phyloP scores from a whole-genome alignment of 2,888 invertebrate species.

The Diplazon laetatorius region DNA sequence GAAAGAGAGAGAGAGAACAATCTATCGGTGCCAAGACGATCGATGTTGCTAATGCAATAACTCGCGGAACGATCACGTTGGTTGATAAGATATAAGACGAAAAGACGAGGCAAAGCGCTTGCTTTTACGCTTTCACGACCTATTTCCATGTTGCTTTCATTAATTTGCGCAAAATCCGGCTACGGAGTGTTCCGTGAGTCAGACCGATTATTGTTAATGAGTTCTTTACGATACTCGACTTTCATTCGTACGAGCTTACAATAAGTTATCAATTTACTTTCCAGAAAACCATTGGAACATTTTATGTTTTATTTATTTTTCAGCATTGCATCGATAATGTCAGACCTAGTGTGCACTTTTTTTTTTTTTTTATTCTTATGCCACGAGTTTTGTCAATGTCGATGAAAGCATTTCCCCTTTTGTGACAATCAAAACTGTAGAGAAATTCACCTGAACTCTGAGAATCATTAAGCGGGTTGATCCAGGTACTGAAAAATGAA shows the following conservation, averaged over 20 bases:
- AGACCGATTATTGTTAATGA: conserved; percentile 16
- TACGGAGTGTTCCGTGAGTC: conserved; percentile 7
- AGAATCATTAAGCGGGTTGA: too few relatives aligned
- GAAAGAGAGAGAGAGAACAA: background rate
- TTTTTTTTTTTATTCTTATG: background rate
- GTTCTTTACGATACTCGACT: background rate
- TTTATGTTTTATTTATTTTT: background rate
- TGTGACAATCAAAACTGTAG: too few relatives aligned
- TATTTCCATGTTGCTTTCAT: background rate
- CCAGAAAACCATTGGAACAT: background rate
- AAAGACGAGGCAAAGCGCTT: conserved; percentile 39
- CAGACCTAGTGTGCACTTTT: background rate
- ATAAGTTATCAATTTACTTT: conserved; percentile 3
- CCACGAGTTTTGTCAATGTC: too few relatives aligned
- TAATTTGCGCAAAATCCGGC: background rate
- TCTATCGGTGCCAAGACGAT: conserved; percentile 2
- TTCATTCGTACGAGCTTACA: background rate
- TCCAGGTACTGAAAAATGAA: too few relatives aligned
- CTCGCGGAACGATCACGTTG: conserved; percentile 8
- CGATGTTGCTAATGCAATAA: conserved; percentile 24
- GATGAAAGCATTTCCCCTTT: too few relatives aligned
- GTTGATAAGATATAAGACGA: conserved; percentile 52
- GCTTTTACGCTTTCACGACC: background rate
- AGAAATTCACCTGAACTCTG: too few relatives aligned
- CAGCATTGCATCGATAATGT: background rate